Evolutionary conservation across 1,140 invertebrate genomes (phyloP).

Genomic region (Cotesia chilonis): DNA sequence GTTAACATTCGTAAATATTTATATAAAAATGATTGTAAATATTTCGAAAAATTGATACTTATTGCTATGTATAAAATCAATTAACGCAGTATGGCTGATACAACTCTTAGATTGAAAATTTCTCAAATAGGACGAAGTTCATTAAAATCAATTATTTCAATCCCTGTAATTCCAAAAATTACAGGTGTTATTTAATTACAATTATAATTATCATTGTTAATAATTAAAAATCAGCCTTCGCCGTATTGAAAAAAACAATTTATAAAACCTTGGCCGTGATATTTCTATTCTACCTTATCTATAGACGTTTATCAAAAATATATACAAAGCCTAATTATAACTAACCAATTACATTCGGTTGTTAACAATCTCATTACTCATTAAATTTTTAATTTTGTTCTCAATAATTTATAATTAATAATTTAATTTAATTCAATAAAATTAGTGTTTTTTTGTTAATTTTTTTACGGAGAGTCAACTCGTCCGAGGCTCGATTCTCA

Average conservation of each 20-base stretch:
- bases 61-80: too few relatives aligned
- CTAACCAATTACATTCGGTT: slow-evolving; percentile 34
- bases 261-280: neutral
- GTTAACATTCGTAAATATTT: too few relatives aligned
- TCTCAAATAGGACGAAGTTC: neutral
- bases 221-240: too few relatives aligned
- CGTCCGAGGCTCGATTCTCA: slow-evolving; percentile 58
- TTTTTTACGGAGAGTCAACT: slow-evolving; percentile 44
- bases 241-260: too few relatives aligned
- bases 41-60: too few relatives aligned
- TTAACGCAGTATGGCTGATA: neutral
- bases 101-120: slow-evolving; percentile 1
- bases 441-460: slow-evolving; percentile 33
- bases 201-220: too few relatives aligned
- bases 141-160: neutral
- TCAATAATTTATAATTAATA: neutral
- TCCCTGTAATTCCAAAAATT: neutral
- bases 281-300: neutral
- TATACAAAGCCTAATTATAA: slow-evolving; percentile 37
- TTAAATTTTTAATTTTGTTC: neutral
- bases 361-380: slow-evolving; percentile 15
- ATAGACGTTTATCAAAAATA: slow-evolving; percentile 62
- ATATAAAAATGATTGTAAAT: too few relatives aligned
- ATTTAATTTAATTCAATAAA: neutral
- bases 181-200: too few relatives aligned